Evolutionary conservation across 2,113 vertebrate genomes (phyloP).

Genomic region (Pelobates fuscus): DNA sequence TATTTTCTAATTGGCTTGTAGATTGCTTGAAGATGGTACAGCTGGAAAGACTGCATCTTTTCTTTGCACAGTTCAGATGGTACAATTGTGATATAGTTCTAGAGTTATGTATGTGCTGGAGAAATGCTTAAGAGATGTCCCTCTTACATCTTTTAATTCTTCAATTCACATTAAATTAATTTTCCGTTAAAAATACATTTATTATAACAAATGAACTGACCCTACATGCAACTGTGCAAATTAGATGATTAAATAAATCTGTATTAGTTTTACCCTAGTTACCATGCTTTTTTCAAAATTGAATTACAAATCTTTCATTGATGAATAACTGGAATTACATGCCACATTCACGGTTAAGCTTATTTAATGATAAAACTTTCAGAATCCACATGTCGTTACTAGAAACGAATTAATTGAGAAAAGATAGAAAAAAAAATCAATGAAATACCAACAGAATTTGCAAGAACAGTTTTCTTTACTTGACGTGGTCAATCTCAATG

Average conservation of each 20-base stretch:
- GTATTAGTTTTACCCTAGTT: slow-evolving; percentile 12
- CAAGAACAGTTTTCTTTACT: slow-evolving; percentile 25
- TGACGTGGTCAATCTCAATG: slow-evolving; percentile 46
- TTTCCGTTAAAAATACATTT: too few relatives aligned
- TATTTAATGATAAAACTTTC: slow-evolving; percentile 31
- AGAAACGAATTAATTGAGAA: slow-evolving; percentile 39
- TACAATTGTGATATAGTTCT: too few relatives aligned
- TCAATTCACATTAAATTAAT: too few relatives aligned
- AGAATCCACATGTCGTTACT: slow-evolving; percentile 15
- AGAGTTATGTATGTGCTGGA: too few relatives aligned
- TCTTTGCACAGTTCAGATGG: too few relatives aligned
- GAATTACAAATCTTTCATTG: slow-evolving; percentile 20
- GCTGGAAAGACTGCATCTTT: too few relatives aligned
- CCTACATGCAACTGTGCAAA: slow-evolving; percentile 5
- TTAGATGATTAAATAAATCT: slow-evolving; percentile 18
- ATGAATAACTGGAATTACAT: slow-evolving; percentile 25
- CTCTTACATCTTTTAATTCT: too few relatives aligned
- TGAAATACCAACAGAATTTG: slow-evolving; percentile 23
- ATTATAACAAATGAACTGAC: too few relatives aligned
- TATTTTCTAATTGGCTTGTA: too few relatives aligned
- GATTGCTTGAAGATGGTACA: too few relatives aligned
- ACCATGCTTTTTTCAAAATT: slow-evolving; percentile 8
- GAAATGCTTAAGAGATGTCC: too few relatives aligned
- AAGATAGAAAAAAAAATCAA: slow-evolving; percentile 28
- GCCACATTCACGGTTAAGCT: slow-evolving; percentile 9